These are phyloP conservation scores for Lamproptera curius DNA, from an alignment of 2,888 invertebrate genomes.

Conservation along the genomic window DNA sequence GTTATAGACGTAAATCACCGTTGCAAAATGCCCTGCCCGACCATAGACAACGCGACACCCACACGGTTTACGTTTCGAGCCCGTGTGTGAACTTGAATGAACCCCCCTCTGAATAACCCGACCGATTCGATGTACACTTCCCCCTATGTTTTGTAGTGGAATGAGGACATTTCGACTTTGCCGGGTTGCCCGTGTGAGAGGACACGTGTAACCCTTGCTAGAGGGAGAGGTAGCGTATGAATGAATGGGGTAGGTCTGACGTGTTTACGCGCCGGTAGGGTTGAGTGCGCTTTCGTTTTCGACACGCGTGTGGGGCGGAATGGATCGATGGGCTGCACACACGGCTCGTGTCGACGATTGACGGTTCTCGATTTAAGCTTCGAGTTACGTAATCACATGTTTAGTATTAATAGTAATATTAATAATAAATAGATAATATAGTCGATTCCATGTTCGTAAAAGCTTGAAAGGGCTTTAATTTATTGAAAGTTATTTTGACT, in stretches of 20 bases:
- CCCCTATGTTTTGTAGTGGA: constrained; percentile 27
- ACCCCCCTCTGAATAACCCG: constrained; percentile 49
- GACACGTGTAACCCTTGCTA: constrained; percentile 55
- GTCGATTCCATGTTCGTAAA: too few relatives aligned
- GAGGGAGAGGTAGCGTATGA: constrained; percentile 58
- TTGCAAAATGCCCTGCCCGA: constrained; percentile 74
- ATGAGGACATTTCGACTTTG: constrained; percentile 31
- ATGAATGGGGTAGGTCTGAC: constrained; percentile 68
- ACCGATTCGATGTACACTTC: constrained; percentile 28
- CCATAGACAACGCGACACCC: constrained; percentile 70
- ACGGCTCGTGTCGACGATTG: constrained; percentile 33
- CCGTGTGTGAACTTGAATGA: constrained; percentile 47
- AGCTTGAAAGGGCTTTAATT: too few relatives aligned
- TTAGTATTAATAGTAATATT: too few relatives aligned
- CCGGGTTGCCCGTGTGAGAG: constrained; percentile 57
- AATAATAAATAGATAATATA: too few relatives aligned
- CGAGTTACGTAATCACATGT: too few relatives aligned
- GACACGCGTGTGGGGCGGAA: constrained; percentile 60
- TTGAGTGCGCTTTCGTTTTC: constrained; percentile 71
- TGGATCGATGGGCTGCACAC: constrained; percentile 56
- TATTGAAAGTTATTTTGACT: too few relatives aligned
- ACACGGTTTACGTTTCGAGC: constrained; percentile 46
- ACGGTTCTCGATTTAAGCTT: too few relatives aligned
- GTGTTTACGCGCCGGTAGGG: constrained; percentile 68
- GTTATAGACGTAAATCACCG: constrained; percentile 75